Conservation (phyloP, 2,888 invertebrate genomes). For the Ptycholaimellus sp. region DNA sequence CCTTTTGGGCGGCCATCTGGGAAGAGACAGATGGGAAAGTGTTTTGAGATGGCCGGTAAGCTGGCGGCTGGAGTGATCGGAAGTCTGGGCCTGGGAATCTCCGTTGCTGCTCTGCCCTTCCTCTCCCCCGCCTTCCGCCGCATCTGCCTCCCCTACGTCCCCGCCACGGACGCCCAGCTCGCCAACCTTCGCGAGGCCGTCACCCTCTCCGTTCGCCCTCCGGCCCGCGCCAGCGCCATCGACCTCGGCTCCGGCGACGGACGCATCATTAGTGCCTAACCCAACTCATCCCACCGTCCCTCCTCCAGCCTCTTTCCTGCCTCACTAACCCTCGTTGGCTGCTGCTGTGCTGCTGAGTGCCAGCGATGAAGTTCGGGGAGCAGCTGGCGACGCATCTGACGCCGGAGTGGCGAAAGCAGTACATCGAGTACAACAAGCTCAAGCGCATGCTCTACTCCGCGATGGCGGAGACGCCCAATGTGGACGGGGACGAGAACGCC, state of each 20-base stretch:
- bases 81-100: slow-evolving; percentile 16
- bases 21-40: too few relatives aligned
- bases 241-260: slow-evolving; percentile 98
- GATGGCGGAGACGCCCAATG: slow-evolving; percentile 71
- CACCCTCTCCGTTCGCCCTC: slow-evolving; percentile 11
- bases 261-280: slow-evolving; percentile 46
- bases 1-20: too few relatives aligned
- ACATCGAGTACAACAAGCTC: slow-evolving; percentile 49
- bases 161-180: slow-evolving; percentile 66
- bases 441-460: slow-evolving; percentile 76
- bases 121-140: slow-evolving; percentile 64
- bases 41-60: neutral
- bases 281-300: neutral
- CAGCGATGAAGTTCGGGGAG: slow-evolving; percentile 96
- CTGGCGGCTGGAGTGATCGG: slow-evolving; percentile 18
- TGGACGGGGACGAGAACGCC: slow-evolving; percentile 36
- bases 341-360: neutral
- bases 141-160: slow-evolving; percentile 70
- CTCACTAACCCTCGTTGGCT: slow-evolving; percentile 1
- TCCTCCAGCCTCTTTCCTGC: neutral
- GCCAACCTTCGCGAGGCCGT: slow-evolving; percentile 16
- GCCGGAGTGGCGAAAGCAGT: slow-evolving; percentile 97
- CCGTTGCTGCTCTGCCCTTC: slow-evolving; percentile 47
- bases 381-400: slow-evolving; percentile 91
- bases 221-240: slow-evolving; percentile 40